Percentiles rank a stretch among this genome's conserved stretches.
phyloP scores from a whole-genome alignment of 2,797 vertebrate species.

The Trichosurus vulpecula region DNA sequence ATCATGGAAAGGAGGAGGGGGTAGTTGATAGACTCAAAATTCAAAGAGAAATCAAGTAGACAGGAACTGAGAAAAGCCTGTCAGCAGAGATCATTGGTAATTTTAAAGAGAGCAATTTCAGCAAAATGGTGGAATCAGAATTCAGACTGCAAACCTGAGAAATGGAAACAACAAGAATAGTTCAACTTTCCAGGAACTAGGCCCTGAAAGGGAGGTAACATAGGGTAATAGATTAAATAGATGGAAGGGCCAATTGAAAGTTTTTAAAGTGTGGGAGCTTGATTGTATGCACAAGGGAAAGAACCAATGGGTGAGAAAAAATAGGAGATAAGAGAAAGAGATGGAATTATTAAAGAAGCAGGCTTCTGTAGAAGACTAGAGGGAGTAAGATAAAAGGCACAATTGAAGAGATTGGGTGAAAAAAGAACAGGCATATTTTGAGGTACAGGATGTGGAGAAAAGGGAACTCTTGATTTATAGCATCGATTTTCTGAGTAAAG shows the following conservation, averaged over 20 bases:
- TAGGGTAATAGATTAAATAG: not conserved
- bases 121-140: not conserved
- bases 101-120: conserved; percentile 8
- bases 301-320: no score
- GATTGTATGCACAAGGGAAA: no score
- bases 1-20: not conserved
- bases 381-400: no score
- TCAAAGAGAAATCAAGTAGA: not conserved
- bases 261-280: no score
- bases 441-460: no score
- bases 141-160: no score
- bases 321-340: not conserved
- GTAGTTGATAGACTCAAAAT: not conserved
- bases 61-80: not conserved
- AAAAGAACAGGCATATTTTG: no score
- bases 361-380: not conserved
- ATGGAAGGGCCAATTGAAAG: not conserved
- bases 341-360: not conserved
- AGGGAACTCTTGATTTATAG: no score
- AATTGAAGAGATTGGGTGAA: no score
- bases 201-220: not conserved
- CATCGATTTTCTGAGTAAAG: no score
- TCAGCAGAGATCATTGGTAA: not conserved
- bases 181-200: not conserved
- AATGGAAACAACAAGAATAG: not conserved